Base-by-base conservation (phyloP, 2,797 vertebrate genomes). In the Cottoperca gobio region DNA sequence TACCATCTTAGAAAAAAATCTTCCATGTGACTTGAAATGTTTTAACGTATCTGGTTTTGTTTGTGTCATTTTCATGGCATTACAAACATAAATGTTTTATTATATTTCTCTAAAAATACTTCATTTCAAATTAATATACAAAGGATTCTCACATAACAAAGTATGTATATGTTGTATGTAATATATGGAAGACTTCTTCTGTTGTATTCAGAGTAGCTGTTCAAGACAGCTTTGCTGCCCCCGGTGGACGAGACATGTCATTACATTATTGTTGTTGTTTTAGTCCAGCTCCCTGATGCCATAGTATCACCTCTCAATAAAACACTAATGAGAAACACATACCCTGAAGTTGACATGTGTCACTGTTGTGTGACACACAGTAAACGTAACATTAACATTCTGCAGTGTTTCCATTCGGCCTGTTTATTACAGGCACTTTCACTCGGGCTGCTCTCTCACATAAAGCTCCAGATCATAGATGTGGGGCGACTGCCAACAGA, bases 401-500 rank as follows among this genome's bases (percentile, higher is more conserved):
- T 64, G 17, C 40, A 14, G 19, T 14, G n/a, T 42, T 62, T 62
- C 50, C 19, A 46, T n/a, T n/a, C 58, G 43, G 26, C 39, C n/a
- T 45, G 40, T 57, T 24, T 39, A 52, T 45, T n/a, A 8, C 24
- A 60, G 45, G 21, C 57, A 24, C 35, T 19, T 33, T 28, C 39
- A 67, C 33, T 21, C 12, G 10, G 5, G 17, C 21, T 67, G 9
- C 19, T 21, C 13, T 57, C 45, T 55, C 53, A 31, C 53, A 31
- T 39, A 65, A 35, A 65, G 23, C 54, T 52, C 50, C 76, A 79
- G 85, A 75, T 77, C 82, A 73, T 67, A 77, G 65, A 70, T 69
- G 73, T 75, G 46, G 55, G 60, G 64, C 63, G 59, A 43, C 54
- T 89, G 85, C 85, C 87, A 89, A 81, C 70, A 87, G 70, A 87